Percentiles rank a stretch among this genome's conserved stretches.
Conservation (phyloP, 2,113 vertebrate genomes). For the Rutilus rutilus region DNA sequence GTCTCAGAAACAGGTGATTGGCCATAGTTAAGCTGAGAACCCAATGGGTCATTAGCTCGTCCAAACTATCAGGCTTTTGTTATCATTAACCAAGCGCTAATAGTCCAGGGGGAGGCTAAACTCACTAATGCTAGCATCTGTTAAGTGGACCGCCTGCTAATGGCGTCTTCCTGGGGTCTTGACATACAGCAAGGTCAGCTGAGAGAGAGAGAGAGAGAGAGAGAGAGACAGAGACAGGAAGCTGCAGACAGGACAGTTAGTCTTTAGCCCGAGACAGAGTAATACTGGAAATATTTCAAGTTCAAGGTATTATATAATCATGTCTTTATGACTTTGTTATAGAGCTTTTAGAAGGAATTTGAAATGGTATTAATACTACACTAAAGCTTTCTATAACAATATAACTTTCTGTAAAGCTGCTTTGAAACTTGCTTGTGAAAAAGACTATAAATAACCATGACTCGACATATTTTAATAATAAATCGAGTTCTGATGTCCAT, state of each 20-base stretch:
- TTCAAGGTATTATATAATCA: neutral
- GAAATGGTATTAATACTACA: neutral
- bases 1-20: slow-evolving; percentile 60
- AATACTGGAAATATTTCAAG: neutral
- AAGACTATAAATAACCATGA: neutral
- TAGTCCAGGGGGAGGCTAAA: slow-evolving; percentile 70
- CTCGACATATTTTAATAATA: neutral
- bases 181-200: slow-evolving; percentile 63
- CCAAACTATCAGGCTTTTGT: slow-evolving; percentile 69
- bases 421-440: neutral
- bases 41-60: slow-evolving; percentile 68
- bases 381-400: neutral
- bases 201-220: neutral
- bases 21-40: slow-evolving; percentile 25
- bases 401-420: neutral
- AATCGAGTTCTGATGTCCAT: neutral
- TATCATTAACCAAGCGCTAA: slow-evolving; percentile 72
- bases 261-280: neutral
- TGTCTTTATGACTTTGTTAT: neutral
- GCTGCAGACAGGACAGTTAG: neutral
- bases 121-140: slow-evolving; percentile 68
- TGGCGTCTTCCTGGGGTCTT: slow-evolving; percentile 72
- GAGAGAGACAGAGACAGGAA: neutral
- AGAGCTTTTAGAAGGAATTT: neutral
- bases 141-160: slow-evolving; percentile 73